phyloP scores from a whole-genome alignment of 2,888 invertebrate genomes.

The Drosophila subquinaria region DNA sequence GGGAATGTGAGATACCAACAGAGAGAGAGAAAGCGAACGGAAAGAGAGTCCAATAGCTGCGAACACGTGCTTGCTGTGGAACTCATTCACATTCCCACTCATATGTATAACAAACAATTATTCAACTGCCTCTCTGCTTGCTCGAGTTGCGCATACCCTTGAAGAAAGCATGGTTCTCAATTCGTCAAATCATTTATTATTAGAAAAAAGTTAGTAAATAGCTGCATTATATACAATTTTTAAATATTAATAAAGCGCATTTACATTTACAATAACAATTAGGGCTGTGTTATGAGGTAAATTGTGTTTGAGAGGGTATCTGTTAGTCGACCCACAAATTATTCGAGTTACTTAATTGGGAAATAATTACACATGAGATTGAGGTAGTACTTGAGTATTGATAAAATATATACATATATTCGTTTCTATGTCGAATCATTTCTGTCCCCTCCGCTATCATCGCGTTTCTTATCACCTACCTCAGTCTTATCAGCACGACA shows the following conservation, averaged over 20 bases:
- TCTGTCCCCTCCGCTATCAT: neutral
- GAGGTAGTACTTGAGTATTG: conserved; percentile 15
- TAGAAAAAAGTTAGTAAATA: neutral
- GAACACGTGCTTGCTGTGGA: conserved; percentile 42
- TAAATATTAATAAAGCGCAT: neutral
- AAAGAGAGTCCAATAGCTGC: conserved; percentile 15
- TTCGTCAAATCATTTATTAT: neutral
- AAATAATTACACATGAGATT: conserved; percentile 11
- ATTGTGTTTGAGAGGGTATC: neutral
- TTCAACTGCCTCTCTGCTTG: neutral
- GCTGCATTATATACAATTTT: neutral
- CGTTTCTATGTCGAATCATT: neutral
- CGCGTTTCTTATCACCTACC: neutral
- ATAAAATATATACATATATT: neutral
- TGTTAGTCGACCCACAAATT: neutral
- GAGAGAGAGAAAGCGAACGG: neutral
- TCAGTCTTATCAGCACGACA: neutral
- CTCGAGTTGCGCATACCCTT: conserved; percentile 6
- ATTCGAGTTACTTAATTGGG: neutral
- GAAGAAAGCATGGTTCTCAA: neutral
- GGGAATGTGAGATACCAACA: conserved; percentile 6
- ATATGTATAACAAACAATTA: neutral
- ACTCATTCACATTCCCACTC: conserved; percentile 8
- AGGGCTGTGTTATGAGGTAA: neutral
- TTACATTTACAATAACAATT: neutral